Conservation (phyloP, 1,140 invertebrate species). For the Drosophila lini region DNA sequence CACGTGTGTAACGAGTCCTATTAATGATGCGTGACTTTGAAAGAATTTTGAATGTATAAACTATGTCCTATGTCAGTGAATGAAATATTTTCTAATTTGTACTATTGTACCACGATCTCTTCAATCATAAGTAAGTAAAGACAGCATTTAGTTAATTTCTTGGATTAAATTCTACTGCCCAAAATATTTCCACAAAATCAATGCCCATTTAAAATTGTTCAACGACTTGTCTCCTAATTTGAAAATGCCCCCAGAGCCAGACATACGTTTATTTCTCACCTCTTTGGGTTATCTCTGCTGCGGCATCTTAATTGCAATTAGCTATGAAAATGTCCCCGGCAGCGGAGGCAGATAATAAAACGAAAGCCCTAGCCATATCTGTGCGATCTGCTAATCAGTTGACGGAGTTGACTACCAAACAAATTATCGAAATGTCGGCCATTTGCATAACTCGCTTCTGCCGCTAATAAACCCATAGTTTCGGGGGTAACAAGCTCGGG, state of each 20-base stretch:
- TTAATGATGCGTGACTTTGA: not conserved
- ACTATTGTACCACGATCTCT: too few relatives aligned
- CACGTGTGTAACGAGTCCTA: constrained; percentile 14
- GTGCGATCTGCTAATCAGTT: constrained; percentile 72
- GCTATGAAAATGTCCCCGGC: constrained; percentile 67
- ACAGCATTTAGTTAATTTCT: too few relatives aligned
- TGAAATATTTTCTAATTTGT: too few relatives aligned
- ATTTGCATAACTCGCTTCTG: constrained; percentile 68
- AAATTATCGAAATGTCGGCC: constrained; percentile 59
- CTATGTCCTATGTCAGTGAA: too few relatives aligned
- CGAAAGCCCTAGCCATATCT: constrained; percentile 53
- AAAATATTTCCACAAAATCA: not conserved
- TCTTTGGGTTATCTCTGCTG: constrained; percentile 53
- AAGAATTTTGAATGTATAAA: too few relatives aligned
- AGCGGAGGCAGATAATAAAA: constrained; percentile 39
- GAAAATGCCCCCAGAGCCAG: not conserved
- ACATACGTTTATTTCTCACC: constrained; percentile 70
- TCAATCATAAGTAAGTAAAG: too few relatives aligned
- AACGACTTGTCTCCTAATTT: constrained; percentile 7
- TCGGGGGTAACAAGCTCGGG: constrained; percentile 62
- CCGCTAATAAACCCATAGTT: constrained; percentile 65
- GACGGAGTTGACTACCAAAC: constrained; percentile 62
- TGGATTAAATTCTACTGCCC: too few relatives aligned
- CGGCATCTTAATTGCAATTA: constrained; percentile 79
- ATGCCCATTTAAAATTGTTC: constrained; percentile 1